A percentile compares a stretch with the other conserved stretches of the same genome.
Evolutionary conservation across 2,888 invertebrate genomes (phyloP).

Genomic region (Ischnura elegans): DNA sequence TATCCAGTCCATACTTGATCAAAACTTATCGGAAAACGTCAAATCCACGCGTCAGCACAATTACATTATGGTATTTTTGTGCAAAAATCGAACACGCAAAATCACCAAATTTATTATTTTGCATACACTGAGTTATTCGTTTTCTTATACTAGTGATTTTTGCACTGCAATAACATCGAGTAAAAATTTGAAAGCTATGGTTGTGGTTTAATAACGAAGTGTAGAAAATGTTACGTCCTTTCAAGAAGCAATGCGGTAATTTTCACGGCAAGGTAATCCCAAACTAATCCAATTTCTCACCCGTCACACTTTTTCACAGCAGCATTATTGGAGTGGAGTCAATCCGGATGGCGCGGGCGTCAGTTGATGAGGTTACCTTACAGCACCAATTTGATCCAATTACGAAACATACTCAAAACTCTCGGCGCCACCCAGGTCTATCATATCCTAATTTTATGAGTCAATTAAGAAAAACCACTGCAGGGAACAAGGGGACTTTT

Average conservation of each 20-base stretch:
- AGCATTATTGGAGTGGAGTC: not conserved
- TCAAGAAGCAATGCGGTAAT: not conserved
- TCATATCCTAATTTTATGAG: slow-evolving; percentile 35
- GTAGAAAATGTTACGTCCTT: not conserved
- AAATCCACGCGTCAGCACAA: too few species aligned
- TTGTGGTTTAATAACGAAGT: too few species aligned
- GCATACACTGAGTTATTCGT: too few species aligned
- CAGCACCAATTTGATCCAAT: slow-evolving; percentile 18
- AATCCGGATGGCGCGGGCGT: slow-evolving; percentile 21
- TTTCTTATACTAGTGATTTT: too few species aligned
- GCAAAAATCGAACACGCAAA: too few species aligned
- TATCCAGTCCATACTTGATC: too few species aligned
- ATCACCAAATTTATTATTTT: too few species aligned
- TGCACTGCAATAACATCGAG: too few species aligned
- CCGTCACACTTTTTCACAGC: not conserved
- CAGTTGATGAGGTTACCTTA: slow-evolving; percentile 26
- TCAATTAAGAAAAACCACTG: slow-evolving; percentile 38
- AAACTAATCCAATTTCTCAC: not conserved
- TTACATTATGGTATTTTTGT: too few species aligned
- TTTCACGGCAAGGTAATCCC: not conserved
- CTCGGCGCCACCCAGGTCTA: slow-evolving; percentile 3
- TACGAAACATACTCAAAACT: slow-evolving; percentile 11
- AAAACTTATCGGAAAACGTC: too few species aligned
- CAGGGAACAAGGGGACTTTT: slow-evolving; percentile 35
- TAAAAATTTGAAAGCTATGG: too few species aligned